Base-by-base conservation (phyloP, 1,140 invertebrate species). In the Periplaneta americana region DNA sequence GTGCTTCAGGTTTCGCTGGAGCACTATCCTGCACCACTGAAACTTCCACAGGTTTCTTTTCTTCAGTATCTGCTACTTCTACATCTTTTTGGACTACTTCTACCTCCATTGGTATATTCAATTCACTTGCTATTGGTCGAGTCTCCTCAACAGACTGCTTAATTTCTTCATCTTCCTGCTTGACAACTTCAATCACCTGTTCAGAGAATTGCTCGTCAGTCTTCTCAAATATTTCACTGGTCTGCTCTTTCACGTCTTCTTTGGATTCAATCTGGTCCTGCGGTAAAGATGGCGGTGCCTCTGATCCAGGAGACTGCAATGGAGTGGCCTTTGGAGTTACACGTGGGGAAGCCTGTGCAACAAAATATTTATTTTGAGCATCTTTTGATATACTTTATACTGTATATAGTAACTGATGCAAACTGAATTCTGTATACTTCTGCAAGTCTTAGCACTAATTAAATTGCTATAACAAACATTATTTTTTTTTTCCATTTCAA, bases 261-360 rank as follows among this genome's bases (percentile, higher is more conserved):
- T 48, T 48, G 32, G 78, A 74, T 78, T 81, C 57, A 75, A 81
- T 15, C 33, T 76, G 39, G 28, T 57, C 48, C 48, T 57, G 22
- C 22, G 48, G 28, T n/a, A 57, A 57, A 74, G 83, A 37, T 36
- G 87, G 85, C 15, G 86, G 86, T 66, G 87, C 86, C 83, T 92
- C 91, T 34, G 87, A 86, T 6, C 88, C 88, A 0, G 91, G 91
- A 83, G 91, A 91, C 80, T 91, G 90, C 74, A 91, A 83, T 5
- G 91, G 91, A 37, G 91, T 92, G 32, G 89, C 88, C 82, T 88
- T 90, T 10, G 91, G 90, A 22, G 90, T 91, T 33, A 80, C 74
- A 31, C 81, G 57, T 39, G 84, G 83, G 31, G 85, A 86, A 80
- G 83, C 85, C 85, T 86, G 82, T 57, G n/a, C n/a, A n/a, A n/a